phyloP scores from a whole-genome alignment of 2,113 vertebrate genomes.

The Fulica atra region DNA sequence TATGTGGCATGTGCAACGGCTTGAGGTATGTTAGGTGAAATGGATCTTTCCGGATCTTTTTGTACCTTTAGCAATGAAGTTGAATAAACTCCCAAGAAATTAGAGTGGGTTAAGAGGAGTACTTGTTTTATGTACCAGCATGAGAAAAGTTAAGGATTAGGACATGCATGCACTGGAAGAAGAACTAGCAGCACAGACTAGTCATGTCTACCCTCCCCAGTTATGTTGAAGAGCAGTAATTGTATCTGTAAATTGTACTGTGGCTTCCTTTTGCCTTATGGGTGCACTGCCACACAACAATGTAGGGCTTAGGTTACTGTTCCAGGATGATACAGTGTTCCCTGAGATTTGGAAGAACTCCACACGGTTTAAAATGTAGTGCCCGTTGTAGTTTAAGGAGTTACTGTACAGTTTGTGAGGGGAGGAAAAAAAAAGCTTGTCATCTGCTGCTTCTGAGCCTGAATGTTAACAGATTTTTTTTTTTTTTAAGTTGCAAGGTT shows the following conservation, averaged over 20 bases:
- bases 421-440: background rate
- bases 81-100: background rate
- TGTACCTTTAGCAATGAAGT: background rate
- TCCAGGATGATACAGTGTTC: background rate
- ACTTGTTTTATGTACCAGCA: background rate
- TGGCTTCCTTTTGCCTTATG: background rate
- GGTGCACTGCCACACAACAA: background rate
- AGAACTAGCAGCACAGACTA: background rate
- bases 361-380: background rate
- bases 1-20: slow-evolving; percentile 76
- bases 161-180: background rate
- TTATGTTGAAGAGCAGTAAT: background rate
- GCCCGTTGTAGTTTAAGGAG: background rate
- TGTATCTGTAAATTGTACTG: background rate
- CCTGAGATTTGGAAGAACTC: background rate
- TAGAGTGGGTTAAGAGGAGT: background rate
- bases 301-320: background rate
- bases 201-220: background rate
- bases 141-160: background rate
- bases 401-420: fast-evolving
- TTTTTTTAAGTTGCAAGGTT: background rate
- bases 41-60: background rate
- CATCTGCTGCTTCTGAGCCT: background rate
- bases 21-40: slow-evolving; percentile 71
- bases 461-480: background rate